Evolutionary conservation across 2,888 invertebrate species (phyloP), one percentile per base, ranked within the genome.

Genomic region (Cynaeus angustus): DNA sequence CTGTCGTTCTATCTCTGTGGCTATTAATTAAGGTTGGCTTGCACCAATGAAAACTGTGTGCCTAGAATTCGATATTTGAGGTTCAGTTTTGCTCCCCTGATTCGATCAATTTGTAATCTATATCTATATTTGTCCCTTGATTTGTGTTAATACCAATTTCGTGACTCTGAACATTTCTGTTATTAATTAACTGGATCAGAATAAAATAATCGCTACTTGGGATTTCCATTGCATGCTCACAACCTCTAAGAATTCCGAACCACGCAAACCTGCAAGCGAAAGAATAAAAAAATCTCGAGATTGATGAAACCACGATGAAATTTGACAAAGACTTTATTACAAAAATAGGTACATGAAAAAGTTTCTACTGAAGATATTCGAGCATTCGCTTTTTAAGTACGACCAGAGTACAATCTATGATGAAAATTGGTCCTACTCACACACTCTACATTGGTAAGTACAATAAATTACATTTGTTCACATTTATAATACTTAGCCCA

Each of bases 401-500:
- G 30, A 50, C 13, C 52, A 53, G 43, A 37, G 50, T 38, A 43
- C 30, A 41, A 53, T 33, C 33, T 13, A 70, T 66, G 64, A 58
- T 59, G n/a, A 72, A 72, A 61, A 33, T 72, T 75, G 72, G 73
- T 75, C 75, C 71, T 73, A 73, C 61, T 58, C 30, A 59, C 43
- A 53, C 33, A 41, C 33, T 65, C 50, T 59, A 59, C 59, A 59
- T 4, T 50, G 16, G 16, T 62, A 62, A 71, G 66, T 48, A 68
- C 65, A 71, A 68, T 66, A 66, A 68, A 72, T 72, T 66, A 66
- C 55, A 62, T 72, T 72, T 66, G 64, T 64, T 72, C 69, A 72
- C 67, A 69, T 61, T 70, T 67, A 72, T 56, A 67, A 64, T 37
- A 43, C 64, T 67, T 64, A 72, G 66, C 69, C 56, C 55, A 65